Base-by-base conservation (phyloP, 2,113 vertebrate genomes). In the Spermophilus dauricus region DNA sequence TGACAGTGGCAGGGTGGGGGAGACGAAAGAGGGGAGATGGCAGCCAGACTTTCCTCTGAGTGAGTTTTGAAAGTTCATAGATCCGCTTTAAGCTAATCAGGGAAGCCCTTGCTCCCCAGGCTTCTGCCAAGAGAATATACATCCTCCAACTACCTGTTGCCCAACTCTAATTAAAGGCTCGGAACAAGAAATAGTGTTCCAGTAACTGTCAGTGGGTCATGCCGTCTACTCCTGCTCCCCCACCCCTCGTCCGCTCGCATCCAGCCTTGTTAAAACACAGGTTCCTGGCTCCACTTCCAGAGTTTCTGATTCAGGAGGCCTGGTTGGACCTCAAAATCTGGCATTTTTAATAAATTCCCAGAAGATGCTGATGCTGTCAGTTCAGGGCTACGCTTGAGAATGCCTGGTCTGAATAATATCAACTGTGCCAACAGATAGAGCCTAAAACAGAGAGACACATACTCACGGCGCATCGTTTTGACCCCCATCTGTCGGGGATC, bases 41-140 rank as follows among this genome's bases (percentile, higher is more conserved):
- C 69, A 69, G 16, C 16, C 72, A 67, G 53, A 63, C 39, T 67
- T 42, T 17, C 56, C 28, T 61, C n/a, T 11, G 14, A 86, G 42
- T 28, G 18, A 9, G 2, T 42, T 94, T 67, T 58, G 72, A 37
- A 88, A 94, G 67, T 61, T 61, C 87, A 77, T 76, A 45, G 16
- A n/a, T 92, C 51, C 82, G 61, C 30, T 92, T 88, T 88, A 69
- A 95, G 94, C 72, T 37, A 48, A 67, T 90, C 90, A 97, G 42
- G 2, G 37, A 45, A 82, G 24, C 73, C 48, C n/a, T 78, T 70
- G 26, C 32, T 95, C 48, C 91, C 67, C 28, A 56, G 91, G 22
- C 53, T 61, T 17, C 85, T 97, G 82, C n/a, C 51, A 48, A 56
- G 58, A 93, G 45, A 65, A 51, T n/a, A n/a, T 53, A 56, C 51